A percentile compares a stretch with the other conserved stretches of the same genome.
These are phyloP conservation scores for Dipodomys ordii DNA, from an alignment of 2,113 vertebrate genomes.

Conservation along the genomic window DNA sequence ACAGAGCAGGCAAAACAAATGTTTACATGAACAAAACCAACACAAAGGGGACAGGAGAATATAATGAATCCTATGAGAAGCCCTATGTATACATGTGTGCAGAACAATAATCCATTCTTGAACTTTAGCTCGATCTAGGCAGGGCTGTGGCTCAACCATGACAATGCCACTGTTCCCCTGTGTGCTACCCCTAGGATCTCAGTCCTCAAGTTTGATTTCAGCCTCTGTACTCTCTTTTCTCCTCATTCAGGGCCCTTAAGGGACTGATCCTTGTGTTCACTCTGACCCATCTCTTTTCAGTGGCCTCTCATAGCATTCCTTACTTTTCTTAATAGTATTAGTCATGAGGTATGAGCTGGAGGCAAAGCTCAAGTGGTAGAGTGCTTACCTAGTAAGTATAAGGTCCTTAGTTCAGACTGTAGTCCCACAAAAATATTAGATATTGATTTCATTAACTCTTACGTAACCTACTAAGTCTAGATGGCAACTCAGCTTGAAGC, in stretches of 20 bases:
- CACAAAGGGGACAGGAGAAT: not conserved
- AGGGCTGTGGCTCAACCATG: not conserved
- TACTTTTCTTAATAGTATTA: not conserved
- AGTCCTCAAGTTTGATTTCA: no score
- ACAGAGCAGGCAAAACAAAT: not conserved
- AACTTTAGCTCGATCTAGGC: not conserved
- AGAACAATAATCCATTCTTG: no score
- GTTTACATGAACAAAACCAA: not conserved
- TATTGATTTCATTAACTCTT: not conserved
- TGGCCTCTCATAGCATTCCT: not conserved
- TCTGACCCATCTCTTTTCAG: not conserved
- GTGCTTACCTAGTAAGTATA: no score
- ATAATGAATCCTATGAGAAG: not conserved
- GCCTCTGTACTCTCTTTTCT: not conserved
- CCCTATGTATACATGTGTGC: not conserved
- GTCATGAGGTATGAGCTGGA: no score
- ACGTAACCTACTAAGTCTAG: not conserved
- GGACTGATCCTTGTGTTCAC: not conserved
- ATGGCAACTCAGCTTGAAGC: not conserved
- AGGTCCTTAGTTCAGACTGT: no score
- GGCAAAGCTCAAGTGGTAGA: no score
- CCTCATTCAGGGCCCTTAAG: not conserved
- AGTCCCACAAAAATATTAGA: no score
- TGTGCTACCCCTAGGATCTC: not conserved
- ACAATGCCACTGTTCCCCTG: not conserved